A percentile compares a stretch with the other conserved stretches of the same genome.
Evolutionary conservation across 2,797 vertebrate species (phyloP).

Genomic region (Leuciscus waleckii): DNA sequence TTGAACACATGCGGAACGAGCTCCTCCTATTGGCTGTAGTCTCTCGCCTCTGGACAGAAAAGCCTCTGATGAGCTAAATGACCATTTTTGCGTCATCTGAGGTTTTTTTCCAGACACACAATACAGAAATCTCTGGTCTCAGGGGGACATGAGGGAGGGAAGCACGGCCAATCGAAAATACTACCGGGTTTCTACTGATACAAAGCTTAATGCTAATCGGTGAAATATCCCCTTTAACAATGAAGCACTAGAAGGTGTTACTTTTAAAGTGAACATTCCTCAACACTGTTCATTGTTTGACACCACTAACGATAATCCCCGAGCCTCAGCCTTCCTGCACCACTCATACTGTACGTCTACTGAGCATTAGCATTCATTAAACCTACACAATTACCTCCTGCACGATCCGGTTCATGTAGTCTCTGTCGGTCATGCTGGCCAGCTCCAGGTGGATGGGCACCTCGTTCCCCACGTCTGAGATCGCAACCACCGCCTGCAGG

Average conservation of each 20-base stretch:
- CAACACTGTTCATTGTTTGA: background rate
- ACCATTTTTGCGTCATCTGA: too few relatives aligned
- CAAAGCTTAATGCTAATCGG: too few relatives aligned
- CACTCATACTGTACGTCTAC: too few relatives aligned
- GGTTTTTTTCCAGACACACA: too few relatives aligned
- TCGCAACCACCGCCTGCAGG: constrained; percentile 83
- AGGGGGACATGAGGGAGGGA: too few relatives aligned
- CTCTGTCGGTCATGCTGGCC: constrained; percentile 95
- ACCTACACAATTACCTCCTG: constrained; percentile 87
- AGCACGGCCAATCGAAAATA: accelerated
- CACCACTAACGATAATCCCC: background rate
- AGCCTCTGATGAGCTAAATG: too few relatives aligned
- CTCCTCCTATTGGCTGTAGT: too few relatives aligned
- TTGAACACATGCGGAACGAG: too few relatives aligned
- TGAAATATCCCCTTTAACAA: background rate
- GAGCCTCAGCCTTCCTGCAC: background rate
- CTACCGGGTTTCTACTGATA: too few relatives aligned
- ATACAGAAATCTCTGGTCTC: too few relatives aligned
- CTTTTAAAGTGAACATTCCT: background rate
- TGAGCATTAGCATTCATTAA: constrained; percentile 29
- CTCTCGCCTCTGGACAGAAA: too few relatives aligned
- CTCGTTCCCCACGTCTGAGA: constrained; percentile 87
- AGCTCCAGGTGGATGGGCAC: constrained; percentile 94
- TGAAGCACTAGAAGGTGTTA: background rate
- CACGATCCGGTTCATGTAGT: constrained; percentile 92